These are phyloP conservation scores for Tetraodon nigroviridis DNA, from an alignment of 2,113 vertebrate genomes.

Conservation along the genomic window DNA sequence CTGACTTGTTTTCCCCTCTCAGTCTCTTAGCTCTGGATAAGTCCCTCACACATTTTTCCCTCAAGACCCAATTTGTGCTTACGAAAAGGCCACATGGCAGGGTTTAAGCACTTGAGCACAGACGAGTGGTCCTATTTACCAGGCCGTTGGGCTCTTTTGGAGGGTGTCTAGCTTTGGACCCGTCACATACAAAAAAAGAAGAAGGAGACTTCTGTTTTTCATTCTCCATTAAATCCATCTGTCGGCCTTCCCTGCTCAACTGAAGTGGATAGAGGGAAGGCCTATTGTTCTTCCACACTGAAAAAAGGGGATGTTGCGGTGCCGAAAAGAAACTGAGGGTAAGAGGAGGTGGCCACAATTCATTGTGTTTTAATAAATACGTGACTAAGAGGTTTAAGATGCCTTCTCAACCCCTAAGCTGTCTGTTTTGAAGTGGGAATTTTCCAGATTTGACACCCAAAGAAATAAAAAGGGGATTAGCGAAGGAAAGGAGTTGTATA, in stretches of 20 bases:
- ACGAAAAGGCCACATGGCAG: conserved; percentile 42
- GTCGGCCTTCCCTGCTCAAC: conserved; percentile 40
- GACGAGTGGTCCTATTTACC: conserved; percentile 50
- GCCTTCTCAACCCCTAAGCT: conserved; percentile 42
- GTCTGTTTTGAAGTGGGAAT: conserved; percentile 40
- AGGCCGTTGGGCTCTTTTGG: conserved; percentile 40
- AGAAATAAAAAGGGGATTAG: conserved; percentile 50
- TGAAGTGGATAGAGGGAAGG: conserved; percentile 56
- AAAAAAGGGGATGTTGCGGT: conserved; percentile 28
- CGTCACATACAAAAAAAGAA: conserved; percentile 46
- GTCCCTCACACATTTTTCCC: conserved; percentile 20
- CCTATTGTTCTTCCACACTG: conserved; percentile 60
- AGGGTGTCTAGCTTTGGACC: conserved; percentile 51
- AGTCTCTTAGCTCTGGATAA: conserved; percentile 8
- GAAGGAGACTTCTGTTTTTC: conserved; percentile 50
- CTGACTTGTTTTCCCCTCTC: conserved; percentile 2
- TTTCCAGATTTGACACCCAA: conserved; percentile 51
- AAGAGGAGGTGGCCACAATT: conserved; percentile 44
- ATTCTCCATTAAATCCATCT: conserved; percentile 41
- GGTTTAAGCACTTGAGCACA: conserved; percentile 42
- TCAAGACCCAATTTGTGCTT: conserved; percentile 23
- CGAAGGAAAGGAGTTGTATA: conserved; percentile 42
- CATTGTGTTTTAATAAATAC: conserved; percentile 62
- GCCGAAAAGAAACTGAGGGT: conserved; percentile 33
- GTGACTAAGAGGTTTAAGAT: conserved; percentile 34